Conservation (phyloP, 2,888 invertebrate genomes). For the Acrobasis consociella region DNA sequence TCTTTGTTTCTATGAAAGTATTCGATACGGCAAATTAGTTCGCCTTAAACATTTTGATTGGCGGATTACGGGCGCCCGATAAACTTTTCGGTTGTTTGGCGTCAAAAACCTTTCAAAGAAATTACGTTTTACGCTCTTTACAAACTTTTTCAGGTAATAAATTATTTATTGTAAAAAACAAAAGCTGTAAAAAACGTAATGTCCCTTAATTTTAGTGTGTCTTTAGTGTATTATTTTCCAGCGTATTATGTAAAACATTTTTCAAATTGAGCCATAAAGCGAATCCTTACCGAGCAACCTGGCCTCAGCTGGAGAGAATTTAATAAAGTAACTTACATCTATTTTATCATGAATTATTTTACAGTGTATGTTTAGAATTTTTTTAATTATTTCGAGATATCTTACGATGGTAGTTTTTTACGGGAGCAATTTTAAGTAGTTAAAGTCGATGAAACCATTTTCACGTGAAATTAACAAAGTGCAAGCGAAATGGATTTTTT, state of each 20-base stretch:
- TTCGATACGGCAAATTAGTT: constrained; percentile 54
- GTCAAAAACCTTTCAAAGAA: constrained; percentile 47
- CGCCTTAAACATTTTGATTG: constrained; percentile 48
- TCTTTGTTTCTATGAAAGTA: constrained; percentile 52
- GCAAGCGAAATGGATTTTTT: too few relatives aligned
- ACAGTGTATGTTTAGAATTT: constrained; percentile 46
- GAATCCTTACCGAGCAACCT: constrained; percentile 61
- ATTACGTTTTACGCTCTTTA: constrained; percentile 32
- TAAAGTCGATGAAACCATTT: constrained; percentile 11
- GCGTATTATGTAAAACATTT: constrained; percentile 69
- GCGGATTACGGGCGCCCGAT: constrained; percentile 43
- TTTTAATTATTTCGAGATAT: constrained; percentile 45
- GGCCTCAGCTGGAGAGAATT: constrained; percentile 63
- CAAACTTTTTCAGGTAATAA: constrained; percentile 30
- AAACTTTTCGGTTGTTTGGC: constrained; percentile 48
- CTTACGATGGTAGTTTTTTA: neutral
- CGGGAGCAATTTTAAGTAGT: constrained; percentile 10
- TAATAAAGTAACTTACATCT: constrained; percentile 73
- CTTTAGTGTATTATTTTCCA: constrained; percentile 62
- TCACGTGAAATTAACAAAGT: neutral
- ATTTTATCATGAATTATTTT: constrained; percentile 68
- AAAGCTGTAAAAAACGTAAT: constrained; percentile 43
- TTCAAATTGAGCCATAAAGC: constrained; percentile 74
- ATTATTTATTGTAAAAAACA: constrained; percentile 30
- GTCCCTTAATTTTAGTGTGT: constrained; percentile 55